Evolutionary conservation across 1,140 invertebrate species (phyloP).

Genomic region (Drosophila mauritiana): DNA sequence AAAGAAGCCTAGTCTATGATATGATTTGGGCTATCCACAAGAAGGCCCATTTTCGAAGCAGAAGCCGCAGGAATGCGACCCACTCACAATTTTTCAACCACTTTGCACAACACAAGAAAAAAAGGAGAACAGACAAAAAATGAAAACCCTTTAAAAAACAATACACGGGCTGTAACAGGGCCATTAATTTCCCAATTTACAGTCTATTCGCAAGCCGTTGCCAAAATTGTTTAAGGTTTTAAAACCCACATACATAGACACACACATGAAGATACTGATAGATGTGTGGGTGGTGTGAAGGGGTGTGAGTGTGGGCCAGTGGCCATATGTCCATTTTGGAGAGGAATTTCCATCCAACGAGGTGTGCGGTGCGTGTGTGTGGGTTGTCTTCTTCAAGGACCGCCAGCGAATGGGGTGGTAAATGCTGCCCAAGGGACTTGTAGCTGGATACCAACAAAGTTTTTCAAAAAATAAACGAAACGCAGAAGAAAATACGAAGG

Average conservation of each 20-base stretch:
- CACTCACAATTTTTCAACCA: conserved; percentile 2
- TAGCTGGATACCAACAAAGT: conserved; percentile 83
- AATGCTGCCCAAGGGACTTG: conserved; percentile 84
- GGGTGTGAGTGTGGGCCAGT: conserved; percentile 59
- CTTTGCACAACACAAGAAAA: conserved; percentile 14
- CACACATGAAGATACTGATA: conserved; percentile 53
- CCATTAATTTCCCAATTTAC: conserved; percentile 83
- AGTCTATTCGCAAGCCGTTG: conserved; percentile 82
- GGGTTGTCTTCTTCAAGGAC: conserved; percentile 53
- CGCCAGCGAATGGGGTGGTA: conserved; percentile 80
- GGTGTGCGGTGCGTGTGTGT: conserved; percentile 46
- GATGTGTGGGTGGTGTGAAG: conserved; percentile 26
- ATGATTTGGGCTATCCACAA: conserved; percentile 2
- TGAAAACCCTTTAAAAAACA: conserved; percentile 77
- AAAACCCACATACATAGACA: conserved; percentile 56
- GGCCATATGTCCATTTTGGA: conserved; percentile 82
- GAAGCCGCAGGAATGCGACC: conserved; percentile 30
- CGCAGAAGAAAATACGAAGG: conserved; percentile 37
- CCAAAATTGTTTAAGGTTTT: conserved; percentile 82
- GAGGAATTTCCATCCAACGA: conserved; percentile 52
- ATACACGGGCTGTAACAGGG: conserved; percentile 77
- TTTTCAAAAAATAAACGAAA: conserved; percentile 67
- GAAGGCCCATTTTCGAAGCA: conserved; percentile 27
- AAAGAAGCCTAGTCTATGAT: conserved; percentile 1
- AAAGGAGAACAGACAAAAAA: conserved; percentile 20